Percentiles rank a stretch among this genome's conserved stretches.
phyloP scores from a whole-genome alignment of 2,888 invertebrate species.

The Drosophila vallismaia region DNA sequence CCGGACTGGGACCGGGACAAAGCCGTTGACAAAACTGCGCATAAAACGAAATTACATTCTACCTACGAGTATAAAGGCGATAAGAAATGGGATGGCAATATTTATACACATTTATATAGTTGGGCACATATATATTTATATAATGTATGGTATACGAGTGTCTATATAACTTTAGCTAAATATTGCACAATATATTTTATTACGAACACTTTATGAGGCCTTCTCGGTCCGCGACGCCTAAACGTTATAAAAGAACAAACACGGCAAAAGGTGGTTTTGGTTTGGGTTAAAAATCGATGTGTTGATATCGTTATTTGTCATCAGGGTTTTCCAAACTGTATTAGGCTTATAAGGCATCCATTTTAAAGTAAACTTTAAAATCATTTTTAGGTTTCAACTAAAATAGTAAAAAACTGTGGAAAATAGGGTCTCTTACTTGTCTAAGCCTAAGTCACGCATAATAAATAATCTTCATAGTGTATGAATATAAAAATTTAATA shows the following conservation, averaged over 20 bases:
- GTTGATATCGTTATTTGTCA: conserved; percentile 7
- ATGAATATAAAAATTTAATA: background rate
- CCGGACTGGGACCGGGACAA: conserved; percentile 24
- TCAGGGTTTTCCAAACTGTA: conserved; percentile 1
- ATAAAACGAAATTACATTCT: conserved; percentile 74
- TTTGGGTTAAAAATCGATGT: conserved; percentile 21
- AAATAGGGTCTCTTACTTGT: too few relatives aligned
- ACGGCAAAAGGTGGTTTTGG: background rate
- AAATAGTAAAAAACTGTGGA: background rate
- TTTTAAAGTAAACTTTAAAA: background rate
- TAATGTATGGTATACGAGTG: conserved; percentile 39
- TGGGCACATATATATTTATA: conserved; percentile 17
- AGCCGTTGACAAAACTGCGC: conserved; percentile 73
- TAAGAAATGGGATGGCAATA: conserved; percentile 42
- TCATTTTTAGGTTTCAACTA: background rate
- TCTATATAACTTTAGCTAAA: conserved; percentile 47
- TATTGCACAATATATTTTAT: conserved; percentile 70
- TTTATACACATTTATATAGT: conserved; percentile 29
- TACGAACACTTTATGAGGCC: conserved; percentile 58
- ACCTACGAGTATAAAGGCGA: conserved; percentile 43
- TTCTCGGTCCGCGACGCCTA: conserved; percentile 29
- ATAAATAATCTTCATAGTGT: too few relatives aligned
- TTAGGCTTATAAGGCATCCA: too few relatives aligned
- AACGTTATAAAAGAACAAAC: conserved; percentile 40
- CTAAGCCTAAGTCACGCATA: too few relatives aligned